Conservation (phyloP, 2,113 vertebrate species). For the Loxodonta africana region DNA sequence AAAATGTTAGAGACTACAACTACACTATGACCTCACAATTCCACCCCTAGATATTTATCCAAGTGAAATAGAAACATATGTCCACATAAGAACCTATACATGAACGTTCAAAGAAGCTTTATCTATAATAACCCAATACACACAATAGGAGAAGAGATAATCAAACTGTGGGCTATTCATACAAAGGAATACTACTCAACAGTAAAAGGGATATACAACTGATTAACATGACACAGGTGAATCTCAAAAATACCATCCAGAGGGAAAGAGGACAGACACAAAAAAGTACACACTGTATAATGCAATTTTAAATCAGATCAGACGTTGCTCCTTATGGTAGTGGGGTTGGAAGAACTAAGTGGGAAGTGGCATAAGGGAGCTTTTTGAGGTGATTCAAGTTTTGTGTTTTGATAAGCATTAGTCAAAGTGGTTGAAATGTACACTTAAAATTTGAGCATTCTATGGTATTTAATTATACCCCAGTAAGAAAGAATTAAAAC, state of each 20-base stretch:
- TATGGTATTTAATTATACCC: neutral
- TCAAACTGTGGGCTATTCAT: neutral
- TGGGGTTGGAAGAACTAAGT: rapidly evolving
- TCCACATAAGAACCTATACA: neutral
- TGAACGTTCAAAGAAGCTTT: neutral
- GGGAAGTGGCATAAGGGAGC: neutral
- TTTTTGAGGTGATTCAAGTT: neutral
- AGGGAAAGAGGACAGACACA: neutral
- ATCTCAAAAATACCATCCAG: neutral
- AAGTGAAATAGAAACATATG: neutral
- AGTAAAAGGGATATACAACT: neutral
- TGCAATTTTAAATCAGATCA: neutral
- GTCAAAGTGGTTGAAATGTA: neutral
- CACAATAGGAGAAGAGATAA: neutral
- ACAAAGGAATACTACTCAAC: neutral
- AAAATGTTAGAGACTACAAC: neutral
- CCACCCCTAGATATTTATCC: neutral
- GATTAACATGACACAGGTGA: neutral
- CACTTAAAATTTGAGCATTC: neutral
- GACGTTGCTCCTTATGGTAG: neutral
- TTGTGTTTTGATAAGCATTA: neutral
- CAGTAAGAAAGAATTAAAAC: neutral
- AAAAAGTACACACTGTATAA: neutral
- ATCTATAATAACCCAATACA: neutral
- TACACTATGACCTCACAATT: neutral